These are phyloP conservation scores for Pseudolycoriella hygida DNA, from an alignment of 2,888 invertebrate genomes.

Conservation along the genomic window DNA sequence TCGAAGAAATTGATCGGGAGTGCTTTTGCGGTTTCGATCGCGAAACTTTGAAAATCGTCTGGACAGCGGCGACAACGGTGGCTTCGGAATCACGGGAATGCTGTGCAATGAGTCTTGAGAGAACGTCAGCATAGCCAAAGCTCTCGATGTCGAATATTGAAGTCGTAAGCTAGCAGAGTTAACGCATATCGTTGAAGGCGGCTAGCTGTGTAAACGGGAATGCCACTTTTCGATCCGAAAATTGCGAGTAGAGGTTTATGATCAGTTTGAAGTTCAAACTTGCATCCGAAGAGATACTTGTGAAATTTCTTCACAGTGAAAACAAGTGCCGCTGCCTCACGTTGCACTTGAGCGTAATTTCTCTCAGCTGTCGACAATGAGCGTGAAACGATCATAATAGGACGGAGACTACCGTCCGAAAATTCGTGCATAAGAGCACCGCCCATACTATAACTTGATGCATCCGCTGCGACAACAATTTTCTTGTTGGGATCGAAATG, in stretches of 20 bases:
- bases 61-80: too few species aligned
- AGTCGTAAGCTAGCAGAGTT: neutral
- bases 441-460: slow-evolving; percentile 11
- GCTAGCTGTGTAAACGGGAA: neutral
- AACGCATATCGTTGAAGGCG: neutral
- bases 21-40: too few species aligned
- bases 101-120: neutral
- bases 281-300: slow-evolving; percentile 17
- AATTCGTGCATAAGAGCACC: slow-evolving; percentile 12
- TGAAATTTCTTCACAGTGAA: slow-evolving; percentile 18
- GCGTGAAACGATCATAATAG: slow-evolving; percentile 17
- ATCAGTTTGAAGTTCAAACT: neutral
- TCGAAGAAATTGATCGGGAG: too few species aligned
- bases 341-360: slow-evolving; percentile 19
- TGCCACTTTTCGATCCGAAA: neutral
- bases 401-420: slow-evolving; percentile 16
- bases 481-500: slow-evolving; percentile 11
- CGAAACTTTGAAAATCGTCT: too few species aligned
- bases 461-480: slow-evolving; percentile 12
- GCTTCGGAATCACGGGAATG: too few species aligned
- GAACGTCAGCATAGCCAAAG: neutral
- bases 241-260: neutral
- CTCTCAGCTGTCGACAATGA: slow-evolving; percentile 16
- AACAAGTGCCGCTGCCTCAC: slow-evolving; percentile 18
- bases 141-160: neutral